Conservation (phyloP, 2,888 invertebrate species). For the Cryptocephalus moraei region DNA sequence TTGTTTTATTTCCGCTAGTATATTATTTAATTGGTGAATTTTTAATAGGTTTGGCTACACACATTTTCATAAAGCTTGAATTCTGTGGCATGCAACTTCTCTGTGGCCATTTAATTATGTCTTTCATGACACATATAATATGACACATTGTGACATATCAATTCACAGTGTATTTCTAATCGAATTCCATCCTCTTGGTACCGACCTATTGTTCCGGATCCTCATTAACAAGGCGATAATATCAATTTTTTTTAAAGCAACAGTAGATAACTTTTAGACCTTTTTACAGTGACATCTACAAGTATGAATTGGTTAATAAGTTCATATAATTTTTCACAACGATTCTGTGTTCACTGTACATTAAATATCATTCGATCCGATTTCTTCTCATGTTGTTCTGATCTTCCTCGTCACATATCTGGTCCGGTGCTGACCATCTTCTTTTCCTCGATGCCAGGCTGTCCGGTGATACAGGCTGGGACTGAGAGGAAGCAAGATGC, state of each 20-base stretch:
- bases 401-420: conserved; percentile 37
- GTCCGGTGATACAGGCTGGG: conserved; percentile 14
- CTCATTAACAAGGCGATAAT: conserved; percentile 14
- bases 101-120: no score
- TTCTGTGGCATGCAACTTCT: no score
- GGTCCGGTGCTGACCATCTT: conserved; percentile 44
- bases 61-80: no score
- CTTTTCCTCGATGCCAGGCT: conserved; percentile 28
- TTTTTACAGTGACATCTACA: conserved; percentile 16
- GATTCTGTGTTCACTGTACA: conserved; percentile 11
- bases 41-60: no score
- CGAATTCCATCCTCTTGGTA: background rate
- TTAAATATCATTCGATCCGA: conserved; percentile 15
- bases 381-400: conserved; percentile 14
- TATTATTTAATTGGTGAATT: no score
- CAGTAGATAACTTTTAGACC: conserved; percentile 13
- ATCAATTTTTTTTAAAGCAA: conserved; percentile 15
- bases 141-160: no score
- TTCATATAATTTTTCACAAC: conserved; percentile 12
- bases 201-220: conserved; percentile 2
- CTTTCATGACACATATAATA: no score
- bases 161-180: no score
- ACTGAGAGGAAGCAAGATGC: conserved; percentile 16
- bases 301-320: conserved; percentile 13
- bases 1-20: no score